Evolutionary conservation across 1,140 invertebrate genomes (phyloP).

Genomic region (Meloidogyne floridensis): DNA sequence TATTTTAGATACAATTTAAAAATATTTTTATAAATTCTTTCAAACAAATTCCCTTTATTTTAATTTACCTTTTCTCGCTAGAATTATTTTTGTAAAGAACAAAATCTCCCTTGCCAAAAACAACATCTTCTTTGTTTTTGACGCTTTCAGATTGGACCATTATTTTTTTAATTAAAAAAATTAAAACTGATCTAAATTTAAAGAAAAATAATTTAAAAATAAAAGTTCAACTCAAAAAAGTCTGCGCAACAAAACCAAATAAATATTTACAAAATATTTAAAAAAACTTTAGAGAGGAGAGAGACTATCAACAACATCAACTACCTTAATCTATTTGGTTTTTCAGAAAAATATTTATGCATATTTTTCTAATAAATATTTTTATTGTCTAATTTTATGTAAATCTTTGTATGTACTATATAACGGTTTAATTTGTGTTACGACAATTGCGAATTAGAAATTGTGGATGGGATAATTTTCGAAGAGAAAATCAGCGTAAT

Average conservation of each 20-base stretch:
- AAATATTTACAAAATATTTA: neutral
- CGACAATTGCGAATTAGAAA: too few relatives aligned
- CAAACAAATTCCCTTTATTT: neutral
- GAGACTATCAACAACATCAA: neutral
- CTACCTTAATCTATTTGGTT: too few relatives aligned
- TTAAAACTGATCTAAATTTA: neutral
- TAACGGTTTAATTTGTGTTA: too few relatives aligned
- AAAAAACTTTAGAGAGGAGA: too few relatives aligned
- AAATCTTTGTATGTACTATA: neutral
- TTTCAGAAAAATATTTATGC: neutral
- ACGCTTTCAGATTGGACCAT: slow-evolving; percentile 29
- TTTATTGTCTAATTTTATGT: neutral
- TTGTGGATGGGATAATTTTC: too few relatives aligned
- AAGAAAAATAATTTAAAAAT: neutral
- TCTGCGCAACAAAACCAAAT: neutral
- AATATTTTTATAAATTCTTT: neutral
- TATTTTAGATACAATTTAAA: neutral
- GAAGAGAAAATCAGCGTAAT: too few relatives aligned
- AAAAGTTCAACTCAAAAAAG: neutral
- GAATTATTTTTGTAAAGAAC: slow-evolving; percentile 6
- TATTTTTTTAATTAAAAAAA: neutral
- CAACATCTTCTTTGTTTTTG: slow-evolving; percentile 13
- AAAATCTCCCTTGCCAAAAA: slow-evolving; percentile 9
- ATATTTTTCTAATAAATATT: neutral
- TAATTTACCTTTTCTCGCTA: neutral